These are phyloP conservation scores for Apostichopus parvimensis DNA, from an alignment of 35 echinoderm and acorn worm genomes.

Conservation along the genomic window DNA sequence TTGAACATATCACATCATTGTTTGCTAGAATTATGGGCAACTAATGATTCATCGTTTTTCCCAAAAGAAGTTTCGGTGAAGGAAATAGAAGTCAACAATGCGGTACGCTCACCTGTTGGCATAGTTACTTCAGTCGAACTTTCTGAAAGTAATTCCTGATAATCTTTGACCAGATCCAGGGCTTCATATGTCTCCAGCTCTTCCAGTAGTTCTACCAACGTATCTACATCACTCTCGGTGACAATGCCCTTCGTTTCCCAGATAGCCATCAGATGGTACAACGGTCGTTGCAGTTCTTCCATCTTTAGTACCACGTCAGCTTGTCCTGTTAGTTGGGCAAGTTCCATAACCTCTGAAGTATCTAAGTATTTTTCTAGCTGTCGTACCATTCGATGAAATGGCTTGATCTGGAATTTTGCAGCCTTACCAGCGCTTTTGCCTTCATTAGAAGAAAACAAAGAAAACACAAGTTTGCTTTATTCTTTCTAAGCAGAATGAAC, in stretches of 20 bases:
- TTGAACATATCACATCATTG: too few species aligned
- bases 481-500: too few species aligned
- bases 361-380: background rate
- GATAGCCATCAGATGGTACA: background rate
- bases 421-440: background rate
- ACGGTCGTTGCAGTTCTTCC: background rate
- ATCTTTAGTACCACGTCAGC: background rate
- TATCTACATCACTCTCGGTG: background rate
- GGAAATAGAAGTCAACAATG: background rate
- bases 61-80: background rate
- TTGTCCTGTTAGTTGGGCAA: slow-evolving; percentile 9
- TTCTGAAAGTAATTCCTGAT: background rate
- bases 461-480: too few species aligned
- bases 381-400: background rate
- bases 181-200: background rate
- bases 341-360: background rate
- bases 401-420: background rate
- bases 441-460: background rate
- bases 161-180: background rate
- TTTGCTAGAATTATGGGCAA: background rate
- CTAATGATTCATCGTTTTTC: too few species aligned
- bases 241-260: background rate
- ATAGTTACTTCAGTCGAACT: background rate
- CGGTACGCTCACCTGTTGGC: background rate
- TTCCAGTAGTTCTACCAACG: background rate